Evolutionary conservation across 2,113 vertebrate genomes (phyloP), one percentile per base, ranked within the genome.

Genomic region (Glaucomys volans): DNA sequence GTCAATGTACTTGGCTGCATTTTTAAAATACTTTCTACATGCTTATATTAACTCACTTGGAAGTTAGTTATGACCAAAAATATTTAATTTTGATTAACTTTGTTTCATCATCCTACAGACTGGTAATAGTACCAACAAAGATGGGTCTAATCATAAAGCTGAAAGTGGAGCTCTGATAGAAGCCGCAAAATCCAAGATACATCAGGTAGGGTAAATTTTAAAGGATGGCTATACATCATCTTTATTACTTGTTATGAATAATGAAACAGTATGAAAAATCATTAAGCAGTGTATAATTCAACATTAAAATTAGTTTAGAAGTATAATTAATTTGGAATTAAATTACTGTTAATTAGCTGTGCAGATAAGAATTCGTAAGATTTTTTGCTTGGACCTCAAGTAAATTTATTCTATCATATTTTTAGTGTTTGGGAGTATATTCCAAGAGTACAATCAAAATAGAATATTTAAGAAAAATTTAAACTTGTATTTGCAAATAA

Each of bases 181-280:
- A 98, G 99, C 99, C 80, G 99, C 99, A 40, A 99, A 99, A 94
- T 99, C 99, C 76, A 99, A 99, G 97, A 99, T 99, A 98, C 99
- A 99, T 97, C 99, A 99, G 99, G 99, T 99, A 97, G 88, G 62
- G 7, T 75, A 40, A 42, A 52, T 35, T 26, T 82, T 62, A 5
- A 50, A 87, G 42, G 30, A 40, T n/a, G 24, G 20, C 24, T 64
- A 8, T 57, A 26, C 0, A 1, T 75, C 32, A 24, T 8, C 0
- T 22, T 1, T 86, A 12, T 64, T 86, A 40, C 30, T 59, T 72
- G 8, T 44, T 62, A 44, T 1, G 40, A 77, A 40, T 67, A 40
- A 47, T 87, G 67, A 91, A 62, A 44, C 47, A 62, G 11, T 86
- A 32, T 66, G 59, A 24, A 59, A n/a, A 44, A 5, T 93, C 54